Conservation (phyloP, 2,888 invertebrate species). For the Macrosiphum euphorbiae region DNA sequence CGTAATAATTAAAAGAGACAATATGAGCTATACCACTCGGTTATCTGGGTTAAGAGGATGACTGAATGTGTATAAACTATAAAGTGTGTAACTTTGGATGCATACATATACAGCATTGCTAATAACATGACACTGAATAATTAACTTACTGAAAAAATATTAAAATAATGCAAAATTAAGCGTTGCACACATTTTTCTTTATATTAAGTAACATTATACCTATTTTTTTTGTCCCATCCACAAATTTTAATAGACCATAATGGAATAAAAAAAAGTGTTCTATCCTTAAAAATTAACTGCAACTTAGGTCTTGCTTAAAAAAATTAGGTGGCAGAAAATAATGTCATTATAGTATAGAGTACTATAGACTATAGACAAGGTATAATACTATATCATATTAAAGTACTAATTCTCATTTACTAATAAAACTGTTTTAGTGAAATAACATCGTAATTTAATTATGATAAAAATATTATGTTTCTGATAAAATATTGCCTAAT, state of each 20-base stretch:
- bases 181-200: neutral
- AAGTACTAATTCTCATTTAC: neutral
- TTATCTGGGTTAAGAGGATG: slow-evolving; percentile 39
- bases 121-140: slow-evolving; percentile 16
- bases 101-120: neutral
- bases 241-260: neutral
- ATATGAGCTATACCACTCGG: neutral
- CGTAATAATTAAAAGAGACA: neutral
- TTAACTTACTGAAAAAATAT: neutral
- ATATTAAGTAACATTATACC: neutral
- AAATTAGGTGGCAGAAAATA: neutral
- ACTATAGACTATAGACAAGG: too few species aligned
- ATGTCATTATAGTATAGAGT: neutral
- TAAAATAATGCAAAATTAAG: neutral
- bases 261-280: neutral
- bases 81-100: slow-evolving; percentile 10
- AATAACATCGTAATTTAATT: neutral
- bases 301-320: neutral
- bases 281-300: neutral
- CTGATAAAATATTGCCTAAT: neutral
- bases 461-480: neutral
- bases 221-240: neutral
- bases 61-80: neutral
- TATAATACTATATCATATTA: neutral
- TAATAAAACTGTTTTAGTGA: neutral